These are phyloP conservation scores for Oceanodroma tethys DNA, from an alignment of 2,113 vertebrate species.

Conservation along the genomic window DNA sequence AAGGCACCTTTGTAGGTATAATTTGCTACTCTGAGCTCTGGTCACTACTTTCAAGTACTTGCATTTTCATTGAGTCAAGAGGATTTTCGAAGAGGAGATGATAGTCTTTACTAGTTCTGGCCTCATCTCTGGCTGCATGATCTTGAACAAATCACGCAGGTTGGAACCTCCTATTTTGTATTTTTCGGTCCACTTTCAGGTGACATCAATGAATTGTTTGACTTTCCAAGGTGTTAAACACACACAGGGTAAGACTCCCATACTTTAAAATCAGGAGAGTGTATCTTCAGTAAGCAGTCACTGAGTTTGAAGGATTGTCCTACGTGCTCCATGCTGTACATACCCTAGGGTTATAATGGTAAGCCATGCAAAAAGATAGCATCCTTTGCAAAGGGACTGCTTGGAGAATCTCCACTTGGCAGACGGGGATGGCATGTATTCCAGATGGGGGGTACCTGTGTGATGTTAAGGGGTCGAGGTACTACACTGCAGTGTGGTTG, in stretches of 20 bases:
- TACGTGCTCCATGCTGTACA: neutral
- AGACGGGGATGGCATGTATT: rapidly evolving
- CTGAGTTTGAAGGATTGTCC: neutral
- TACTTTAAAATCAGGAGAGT: neutral
- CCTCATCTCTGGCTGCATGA: neutral
- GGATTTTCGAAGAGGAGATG: neutral
- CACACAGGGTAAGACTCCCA: neutral
- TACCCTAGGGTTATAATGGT: neutral
- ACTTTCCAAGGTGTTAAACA: neutral
- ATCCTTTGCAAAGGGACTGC: neutral
- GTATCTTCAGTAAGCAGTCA: neutral
- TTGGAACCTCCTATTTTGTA: neutral
- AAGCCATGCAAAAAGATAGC: neutral
- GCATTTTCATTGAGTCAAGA: neutral
- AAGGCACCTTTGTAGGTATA: neutral
- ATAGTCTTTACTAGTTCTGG: neutral
- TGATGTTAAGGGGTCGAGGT: neutral
- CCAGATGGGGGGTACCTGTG: neutral
- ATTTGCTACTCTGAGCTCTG: neutral
- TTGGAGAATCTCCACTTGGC: neutral
- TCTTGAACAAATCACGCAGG: neutral
- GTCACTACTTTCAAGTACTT: neutral
- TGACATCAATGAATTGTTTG: neutral
- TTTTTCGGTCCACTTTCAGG: neutral
- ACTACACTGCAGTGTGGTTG: neutral